Percentiles rank a stretch among this genome's conserved stretches.
These are phyloP conservation scores for Trachymyrmex cornetzi DNA, from an alignment of 1,140 invertebrate genomes.

Conservation along the genomic window DNA sequence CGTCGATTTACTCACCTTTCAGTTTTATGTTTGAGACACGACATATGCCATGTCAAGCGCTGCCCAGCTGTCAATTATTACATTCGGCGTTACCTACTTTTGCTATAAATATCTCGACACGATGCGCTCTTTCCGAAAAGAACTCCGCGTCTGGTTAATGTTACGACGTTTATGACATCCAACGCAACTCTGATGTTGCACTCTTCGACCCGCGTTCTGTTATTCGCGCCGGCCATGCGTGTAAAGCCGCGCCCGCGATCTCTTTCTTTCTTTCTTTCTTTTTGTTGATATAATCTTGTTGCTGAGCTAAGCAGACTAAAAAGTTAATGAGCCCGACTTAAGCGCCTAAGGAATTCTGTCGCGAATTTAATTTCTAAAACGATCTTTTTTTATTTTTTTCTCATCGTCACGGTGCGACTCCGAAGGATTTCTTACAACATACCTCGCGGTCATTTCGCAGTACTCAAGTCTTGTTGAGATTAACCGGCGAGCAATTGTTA, in stretches of 20 bases:
- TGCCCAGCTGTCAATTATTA: constrained; percentile 4
- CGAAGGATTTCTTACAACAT: constrained; percentile 24
- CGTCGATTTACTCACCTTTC: background rate
- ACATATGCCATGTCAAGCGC: background rate
- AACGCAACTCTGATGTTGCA: background rate
- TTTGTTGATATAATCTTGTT: constrained; percentile 34
- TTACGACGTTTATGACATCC: constrained; percentile 27
- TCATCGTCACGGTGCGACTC: background rate
- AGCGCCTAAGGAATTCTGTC: background rate
- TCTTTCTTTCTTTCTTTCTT: constrained; percentile 44
- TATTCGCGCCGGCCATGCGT: constrained; percentile 16
- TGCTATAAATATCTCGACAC: constrained; percentile 20
- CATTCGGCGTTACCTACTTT: background rate
- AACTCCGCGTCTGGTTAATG: constrained; percentile 17
- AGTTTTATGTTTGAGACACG: background rate
- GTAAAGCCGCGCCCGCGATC: background rate
- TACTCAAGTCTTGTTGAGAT: background rate
- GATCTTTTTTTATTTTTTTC: constrained; percentile 19
- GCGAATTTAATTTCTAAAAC: constrained; percentile 37
- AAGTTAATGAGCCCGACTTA: constrained; percentile 20
- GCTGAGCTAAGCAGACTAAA: background rate
- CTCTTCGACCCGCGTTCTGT: background rate
- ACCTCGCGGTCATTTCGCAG: constrained; percentile 10
- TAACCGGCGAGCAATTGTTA: background rate
- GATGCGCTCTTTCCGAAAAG: constrained; percentile 26